A percentile compares a stretch with the other conserved stretches of the same genome.
phyloP scores from a whole-genome alignment of 1,140 invertebrate genomes.

The Whitmania pigra region DNA sequence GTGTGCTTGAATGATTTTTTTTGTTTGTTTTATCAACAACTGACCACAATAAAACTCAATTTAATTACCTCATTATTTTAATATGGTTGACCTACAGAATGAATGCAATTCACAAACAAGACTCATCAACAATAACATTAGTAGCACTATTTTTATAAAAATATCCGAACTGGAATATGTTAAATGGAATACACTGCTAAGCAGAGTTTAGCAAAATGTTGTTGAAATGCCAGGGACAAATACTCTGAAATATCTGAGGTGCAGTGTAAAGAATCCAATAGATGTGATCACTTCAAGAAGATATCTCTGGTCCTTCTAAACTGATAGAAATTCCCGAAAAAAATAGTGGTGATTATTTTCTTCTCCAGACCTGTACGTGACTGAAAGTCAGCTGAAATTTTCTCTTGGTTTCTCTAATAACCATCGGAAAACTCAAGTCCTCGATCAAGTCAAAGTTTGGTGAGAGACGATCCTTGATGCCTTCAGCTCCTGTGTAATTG shows the following conservation, averaged over 20 bases:
- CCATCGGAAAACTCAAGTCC: conserved; percentile 39
- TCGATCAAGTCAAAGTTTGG: conserved; percentile 34
- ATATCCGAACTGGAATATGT: no score
- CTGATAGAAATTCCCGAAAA: not conserved
- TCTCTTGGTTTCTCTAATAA: conserved; percentile 39
- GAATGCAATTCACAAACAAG: no score
- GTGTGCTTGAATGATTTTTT: no score
- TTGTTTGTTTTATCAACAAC: no score
- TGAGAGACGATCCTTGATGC: conserved; percentile 34
- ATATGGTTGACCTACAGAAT: no score
- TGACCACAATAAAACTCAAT: no score
- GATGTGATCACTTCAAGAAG: not conserved
- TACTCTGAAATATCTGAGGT: not conserved
- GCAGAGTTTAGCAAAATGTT: no score
- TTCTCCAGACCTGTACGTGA: conserved; percentile 40
- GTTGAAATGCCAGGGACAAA: not conserved
- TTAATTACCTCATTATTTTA: no score
- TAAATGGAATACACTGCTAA: no score
- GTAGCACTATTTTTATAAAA: no score
- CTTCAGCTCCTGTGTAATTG: conserved; percentile 33
- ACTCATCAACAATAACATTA: no score
- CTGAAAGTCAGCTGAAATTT: conserved; percentile 42
- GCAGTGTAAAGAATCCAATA: conserved; percentile 3
- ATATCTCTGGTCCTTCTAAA: no score
- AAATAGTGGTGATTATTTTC: conserved; percentile 27